phyloP scores from a whole-genome alignment of 2,888 invertebrate species.

The Dexiosoma caninum region DNA sequence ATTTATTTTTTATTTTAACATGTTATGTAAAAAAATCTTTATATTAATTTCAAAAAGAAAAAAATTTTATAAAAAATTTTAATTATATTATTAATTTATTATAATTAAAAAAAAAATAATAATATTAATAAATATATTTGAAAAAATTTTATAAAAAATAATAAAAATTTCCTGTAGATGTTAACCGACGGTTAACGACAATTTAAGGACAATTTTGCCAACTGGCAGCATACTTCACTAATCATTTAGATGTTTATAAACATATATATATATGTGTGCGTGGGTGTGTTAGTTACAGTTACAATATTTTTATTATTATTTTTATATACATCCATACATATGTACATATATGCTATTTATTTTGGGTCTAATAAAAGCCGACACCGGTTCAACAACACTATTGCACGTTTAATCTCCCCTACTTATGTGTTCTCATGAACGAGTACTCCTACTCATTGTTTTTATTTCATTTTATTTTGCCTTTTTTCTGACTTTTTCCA shows the following conservation, averaged over 20 bases:
- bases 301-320: conserved; percentile 1
- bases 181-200: no score
- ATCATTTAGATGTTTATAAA: not conserved
- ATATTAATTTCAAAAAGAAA: no score
- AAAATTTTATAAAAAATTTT: no score
- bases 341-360: conserved; percentile 23
- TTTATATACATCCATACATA: not conserved
- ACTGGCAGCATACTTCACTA: no score
- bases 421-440: conserved; percentile 40
- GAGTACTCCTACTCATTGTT: conserved; percentile 28
- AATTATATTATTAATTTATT: no score
- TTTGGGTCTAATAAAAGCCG: conserved; percentile 56
- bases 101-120: no score
- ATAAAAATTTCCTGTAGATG: no score
- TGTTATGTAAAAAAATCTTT: no score
- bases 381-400: conserved; percentile 67
- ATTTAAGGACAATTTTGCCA: no score
- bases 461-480: not conserved
- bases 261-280: not conserved
- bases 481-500: not conserved
- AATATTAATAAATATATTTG: no score
- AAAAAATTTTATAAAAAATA: no score
- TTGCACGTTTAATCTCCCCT: conserved; percentile 48
- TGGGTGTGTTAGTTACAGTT: not conserved
- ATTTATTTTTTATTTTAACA: no score